Percentiles rank a stretch among this genome's conserved stretches.
These are phyloP conservation scores for Hyperoplus lanceolatus DNA, from an alignment of 2,797 vertebrate species.

Conservation along the genomic window DNA sequence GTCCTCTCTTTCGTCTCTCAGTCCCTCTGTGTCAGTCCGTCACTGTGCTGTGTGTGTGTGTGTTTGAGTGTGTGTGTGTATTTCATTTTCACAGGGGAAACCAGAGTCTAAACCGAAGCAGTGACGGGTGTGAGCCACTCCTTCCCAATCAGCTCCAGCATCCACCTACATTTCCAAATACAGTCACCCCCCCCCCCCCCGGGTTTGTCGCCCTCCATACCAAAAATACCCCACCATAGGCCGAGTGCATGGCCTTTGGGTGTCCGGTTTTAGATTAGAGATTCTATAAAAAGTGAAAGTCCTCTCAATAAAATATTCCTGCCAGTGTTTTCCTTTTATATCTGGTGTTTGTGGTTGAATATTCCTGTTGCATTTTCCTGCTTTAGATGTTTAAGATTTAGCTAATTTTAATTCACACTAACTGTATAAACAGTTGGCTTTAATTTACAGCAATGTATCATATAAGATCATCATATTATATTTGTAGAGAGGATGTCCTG, in stretches of 20 bases:
- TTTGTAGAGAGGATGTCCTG: no score
- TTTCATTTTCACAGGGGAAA: constrained; percentile 29
- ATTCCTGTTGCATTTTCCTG: no score
- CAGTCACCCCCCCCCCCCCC: constrained; percentile 67
- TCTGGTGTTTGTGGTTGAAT: no score
- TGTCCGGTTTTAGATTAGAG: constrained; percentile 27
- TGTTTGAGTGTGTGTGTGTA: constrained; percentile 17
- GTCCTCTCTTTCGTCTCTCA: constrained; percentile 69
- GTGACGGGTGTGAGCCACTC: constrained; percentile 55
- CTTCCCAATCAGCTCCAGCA: constrained; percentile 38
- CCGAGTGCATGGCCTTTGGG: constrained; percentile 6
- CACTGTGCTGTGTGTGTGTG: constrained; percentile 67
- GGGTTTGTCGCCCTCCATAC: not conserved
- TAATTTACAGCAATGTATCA: not conserved
- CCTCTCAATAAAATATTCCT: no score
- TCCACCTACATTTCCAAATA: constrained; percentile 81
- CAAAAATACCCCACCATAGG: not conserved
- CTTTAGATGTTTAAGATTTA: no score
- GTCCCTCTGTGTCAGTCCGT: constrained; percentile 67
- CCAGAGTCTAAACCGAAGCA: constrained; percentile 50
- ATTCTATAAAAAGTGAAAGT: not conserved
- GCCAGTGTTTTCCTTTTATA: no score
- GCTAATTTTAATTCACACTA: not conserved
- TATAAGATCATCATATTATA: not conserved
- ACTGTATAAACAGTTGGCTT: not conserved